phyloP scores from a whole-genome alignment of 2,797 vertebrate genomes.

The Bovichtus variegatus region DNA sequence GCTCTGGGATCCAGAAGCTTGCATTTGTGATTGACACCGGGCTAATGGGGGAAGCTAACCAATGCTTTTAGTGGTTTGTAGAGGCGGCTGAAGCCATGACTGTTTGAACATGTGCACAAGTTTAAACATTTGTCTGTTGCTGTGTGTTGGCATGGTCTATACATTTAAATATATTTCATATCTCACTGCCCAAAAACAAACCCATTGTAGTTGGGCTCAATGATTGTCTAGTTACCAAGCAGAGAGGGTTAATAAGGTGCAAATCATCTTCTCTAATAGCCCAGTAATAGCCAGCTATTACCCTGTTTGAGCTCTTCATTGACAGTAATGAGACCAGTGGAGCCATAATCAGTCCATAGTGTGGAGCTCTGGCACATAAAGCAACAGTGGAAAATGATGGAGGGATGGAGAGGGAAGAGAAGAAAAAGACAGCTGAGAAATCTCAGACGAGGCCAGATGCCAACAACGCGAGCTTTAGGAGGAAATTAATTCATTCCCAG shows the following conservation, averaged over 20 bases:
- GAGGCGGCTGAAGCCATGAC: conserved; percentile 20
- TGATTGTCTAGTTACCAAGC: conserved; percentile 48
- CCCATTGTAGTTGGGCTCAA: conserved; percentile 19
- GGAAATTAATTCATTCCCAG: conserved; percentile 69
- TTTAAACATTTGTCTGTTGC: not conserved
- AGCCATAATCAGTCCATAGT: conserved; percentile 66
- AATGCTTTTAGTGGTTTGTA: conserved; percentile 20
- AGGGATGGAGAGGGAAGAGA: conserved; percentile 39
- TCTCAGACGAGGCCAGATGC: conserved; percentile 54
- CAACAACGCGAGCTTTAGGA: conserved; percentile 56
- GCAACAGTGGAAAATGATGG: conserved; percentile 48
- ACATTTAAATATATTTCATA: conserved; percentile 19
- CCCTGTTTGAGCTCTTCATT: conserved; percentile 63
- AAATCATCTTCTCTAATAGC: conserved; percentile 69
- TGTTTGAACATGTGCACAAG: not conserved
- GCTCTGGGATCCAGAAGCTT: conserved; percentile 13
- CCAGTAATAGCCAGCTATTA: conserved; percentile 65
- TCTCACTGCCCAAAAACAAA: conserved; percentile 14
- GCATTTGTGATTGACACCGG: conserved; percentile 43
- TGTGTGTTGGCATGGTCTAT: not conserved
- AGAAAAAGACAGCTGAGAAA: conserved; percentile 65
- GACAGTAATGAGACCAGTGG: conserved; percentile 63
- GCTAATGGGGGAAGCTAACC: conserved; percentile 38
- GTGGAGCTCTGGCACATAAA: conserved; percentile 50
- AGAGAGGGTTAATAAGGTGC: conserved; percentile 52